phyloP scores from a whole-genome alignment of 2,113 vertebrate genomes.

The Brachypodius melanocephalos region DNA sequence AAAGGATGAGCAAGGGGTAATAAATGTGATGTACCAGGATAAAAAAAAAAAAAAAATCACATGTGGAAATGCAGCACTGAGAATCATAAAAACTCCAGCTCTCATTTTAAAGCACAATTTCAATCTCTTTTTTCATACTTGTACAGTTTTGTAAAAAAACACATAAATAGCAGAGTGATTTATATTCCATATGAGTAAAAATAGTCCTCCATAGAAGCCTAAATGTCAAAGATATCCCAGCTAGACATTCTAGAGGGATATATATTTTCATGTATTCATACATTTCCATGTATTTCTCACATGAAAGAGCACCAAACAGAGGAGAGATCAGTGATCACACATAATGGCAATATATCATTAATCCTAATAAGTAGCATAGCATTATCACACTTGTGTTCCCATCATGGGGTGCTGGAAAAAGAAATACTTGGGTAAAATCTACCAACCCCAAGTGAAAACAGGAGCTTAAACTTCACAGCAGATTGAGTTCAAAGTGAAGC shows the following conservation, averaged over 20 bases:
- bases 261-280: background rate
- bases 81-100: background rate
- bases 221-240: background rate
- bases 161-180: background rate
- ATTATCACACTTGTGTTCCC: background rate
- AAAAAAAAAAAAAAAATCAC: background rate
- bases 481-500: background rate
- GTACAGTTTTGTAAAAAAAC: rapidly evolving
- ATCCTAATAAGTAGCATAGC: background rate
- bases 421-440: background rate
- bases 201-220: background rate
- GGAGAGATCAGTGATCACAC: background rate
- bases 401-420: background rate
- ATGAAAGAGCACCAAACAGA: background rate
- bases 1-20: background rate
- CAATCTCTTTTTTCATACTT: background rate
- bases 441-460: background rate
- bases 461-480: background rate
- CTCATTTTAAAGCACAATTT: background rate
- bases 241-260: background rate
- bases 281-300: background rate
- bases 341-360: background rate
- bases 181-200: background rate
- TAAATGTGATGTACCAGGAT: background rate
- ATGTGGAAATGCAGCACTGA: background rate